A percentile compares a stretch with the other conserved stretches of the same genome.
Evolutionary conservation across 2,888 invertebrate genomes (phyloP).

Genomic region (Latrodectus elegans): DNA sequence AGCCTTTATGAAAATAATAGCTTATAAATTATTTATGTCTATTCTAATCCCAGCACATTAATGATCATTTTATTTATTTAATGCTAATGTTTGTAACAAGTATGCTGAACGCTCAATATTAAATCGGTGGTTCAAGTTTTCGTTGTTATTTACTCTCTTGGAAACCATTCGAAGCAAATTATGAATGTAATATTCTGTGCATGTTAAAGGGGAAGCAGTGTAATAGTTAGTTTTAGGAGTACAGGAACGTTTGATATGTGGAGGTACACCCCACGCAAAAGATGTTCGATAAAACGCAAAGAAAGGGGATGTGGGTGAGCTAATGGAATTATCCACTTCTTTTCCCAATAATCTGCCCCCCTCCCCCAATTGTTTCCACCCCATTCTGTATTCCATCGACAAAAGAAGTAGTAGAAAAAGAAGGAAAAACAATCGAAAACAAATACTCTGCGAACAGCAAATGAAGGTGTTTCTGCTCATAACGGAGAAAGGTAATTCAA

Average conservation of each 20-base stretch:
- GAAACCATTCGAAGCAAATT: too few species aligned
- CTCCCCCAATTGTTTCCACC: not conserved
- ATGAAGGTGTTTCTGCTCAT: slow-evolving; percentile 5
- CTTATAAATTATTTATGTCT: too few species aligned
- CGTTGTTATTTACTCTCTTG: too few species aligned
- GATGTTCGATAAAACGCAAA: not conserved
- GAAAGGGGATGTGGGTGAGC: slow-evolving; percentile 21
- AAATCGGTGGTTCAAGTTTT: too few species aligned
- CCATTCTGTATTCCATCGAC: not conserved
- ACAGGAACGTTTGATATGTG: not conserved
- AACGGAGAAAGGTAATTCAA: not conserved
- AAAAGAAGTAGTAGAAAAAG: not conserved
- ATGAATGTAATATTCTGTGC: too few species aligned
- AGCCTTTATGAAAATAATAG: too few species aligned
- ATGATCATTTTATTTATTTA: too few species aligned
- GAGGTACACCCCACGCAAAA: not conserved
- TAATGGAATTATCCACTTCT: slow-evolving; percentile 59
- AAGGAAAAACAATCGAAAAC: slow-evolving; percentile 38
- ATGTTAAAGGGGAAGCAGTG: too few species aligned
- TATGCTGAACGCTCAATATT: too few species aligned
- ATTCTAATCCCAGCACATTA: too few species aligned
- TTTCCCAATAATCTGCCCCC: slow-evolving; percentile 54
- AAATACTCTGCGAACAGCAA: slow-evolving; percentile 34
- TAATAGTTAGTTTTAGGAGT: not conserved
- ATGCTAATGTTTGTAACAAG: too few species aligned